Percentiles rank a stretch among this genome's conserved stretches.
Conservation (phyloP, 2,888 invertebrate species). For the Leptinotarsa peninsularis region DNA sequence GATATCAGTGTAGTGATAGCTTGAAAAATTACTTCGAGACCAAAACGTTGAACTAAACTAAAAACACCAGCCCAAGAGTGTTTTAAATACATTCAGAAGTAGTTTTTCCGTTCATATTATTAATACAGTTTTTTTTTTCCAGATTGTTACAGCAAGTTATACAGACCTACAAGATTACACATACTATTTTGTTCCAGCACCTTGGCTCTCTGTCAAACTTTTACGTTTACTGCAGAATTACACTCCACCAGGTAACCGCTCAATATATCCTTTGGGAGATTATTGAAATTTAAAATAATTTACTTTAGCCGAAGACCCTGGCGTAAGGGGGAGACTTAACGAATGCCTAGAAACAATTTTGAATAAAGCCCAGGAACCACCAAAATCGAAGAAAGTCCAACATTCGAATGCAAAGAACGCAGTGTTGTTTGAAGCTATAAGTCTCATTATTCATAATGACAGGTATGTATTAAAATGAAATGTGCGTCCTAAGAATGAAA, state of each 20-base stretch:
- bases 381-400: conserved; percentile 99
- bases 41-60: too few species aligned
- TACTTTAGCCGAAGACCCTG: conserved; percentile 87
- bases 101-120: not conserved
- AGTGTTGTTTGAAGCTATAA: conserved; percentile 99
- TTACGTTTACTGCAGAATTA: conserved; percentile 97
- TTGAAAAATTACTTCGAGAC: too few species aligned
- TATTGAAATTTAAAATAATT: conserved; percentile 13
- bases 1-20: too few species aligned
- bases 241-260: conserved; percentile 86
- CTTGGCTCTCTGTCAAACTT: conserved; percentile 98
- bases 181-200: conserved; percentile 99
- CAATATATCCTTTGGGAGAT: not conserved
- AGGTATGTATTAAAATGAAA: conserved; percentile 65
- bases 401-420: conserved; percentile 99
- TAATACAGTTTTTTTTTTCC: conserved; percentile 57
- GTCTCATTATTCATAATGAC: conserved; percentile 99
- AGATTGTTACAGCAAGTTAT: conserved; percentile 98
- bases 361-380: conserved; percentile 99
- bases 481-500: not conserved
- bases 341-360: conserved; percentile 98
- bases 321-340: conserved; percentile 93
- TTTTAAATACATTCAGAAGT: not conserved
- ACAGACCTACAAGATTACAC: conserved; percentile 99
- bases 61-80: too few species aligned